Percentiles rank a stretch among this genome's conserved stretches.
Conservation (phyloP, 2,113 vertebrate genomes). For the Ictalurus punctatus region DNA sequence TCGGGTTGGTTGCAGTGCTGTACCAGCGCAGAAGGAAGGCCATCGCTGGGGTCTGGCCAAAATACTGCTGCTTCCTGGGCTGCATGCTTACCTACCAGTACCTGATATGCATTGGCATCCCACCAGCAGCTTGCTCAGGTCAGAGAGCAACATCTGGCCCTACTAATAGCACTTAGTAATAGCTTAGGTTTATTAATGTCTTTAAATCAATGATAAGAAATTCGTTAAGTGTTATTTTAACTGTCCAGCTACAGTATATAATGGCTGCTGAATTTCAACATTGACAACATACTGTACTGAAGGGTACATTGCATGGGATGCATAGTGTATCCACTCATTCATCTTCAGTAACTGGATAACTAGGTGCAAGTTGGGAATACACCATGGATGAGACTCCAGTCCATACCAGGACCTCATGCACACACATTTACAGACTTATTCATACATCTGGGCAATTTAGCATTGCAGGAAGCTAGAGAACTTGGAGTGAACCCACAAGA, state of each 20-base stretch:
- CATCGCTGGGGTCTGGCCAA: conserved; percentile 95
- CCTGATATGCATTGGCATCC: conserved; percentile 95
- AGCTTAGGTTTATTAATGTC: not conserved
- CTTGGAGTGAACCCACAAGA: not conserved
- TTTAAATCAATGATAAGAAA: not conserved
- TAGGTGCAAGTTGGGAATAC: not conserved
- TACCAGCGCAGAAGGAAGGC: conserved; percentile 91
- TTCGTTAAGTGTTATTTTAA: not conserved
- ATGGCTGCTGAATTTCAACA: not conserved
- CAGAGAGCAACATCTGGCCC: conserved; percentile 37
- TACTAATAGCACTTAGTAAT: not conserved
- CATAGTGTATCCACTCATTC: not conserved
- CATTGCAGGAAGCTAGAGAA: not conserved
- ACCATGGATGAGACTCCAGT: not conserved
- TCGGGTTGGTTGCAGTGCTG: conserved; percentile 87
- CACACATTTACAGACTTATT: not conserved
- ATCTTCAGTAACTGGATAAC: not conserved
- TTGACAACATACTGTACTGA: not conserved
- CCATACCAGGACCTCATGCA: not conserved
- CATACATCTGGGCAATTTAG: not conserved
- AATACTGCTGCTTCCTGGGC: conserved; percentile 95
- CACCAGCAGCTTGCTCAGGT: conserved; percentile 91
- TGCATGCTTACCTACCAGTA: conserved; percentile 93
- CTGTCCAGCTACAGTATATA: not conserved
- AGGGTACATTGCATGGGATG: not conserved